Evolutionary conservation across 2,113 vertebrate genomes (phyloP).

Genomic region (Caranx ignobilis): DNA sequence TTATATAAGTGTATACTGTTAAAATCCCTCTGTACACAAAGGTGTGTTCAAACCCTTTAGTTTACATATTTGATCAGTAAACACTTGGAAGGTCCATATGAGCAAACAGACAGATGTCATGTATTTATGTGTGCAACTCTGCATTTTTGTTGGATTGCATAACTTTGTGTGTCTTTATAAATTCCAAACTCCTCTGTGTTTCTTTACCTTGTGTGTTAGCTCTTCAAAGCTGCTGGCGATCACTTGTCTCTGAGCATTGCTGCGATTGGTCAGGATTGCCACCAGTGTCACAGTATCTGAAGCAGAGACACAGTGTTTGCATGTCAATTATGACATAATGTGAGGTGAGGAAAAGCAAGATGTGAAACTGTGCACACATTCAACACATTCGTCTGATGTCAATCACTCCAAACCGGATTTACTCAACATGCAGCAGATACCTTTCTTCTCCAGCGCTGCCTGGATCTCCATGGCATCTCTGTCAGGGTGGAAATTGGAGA

Average conservation of each 20-base stretch:
- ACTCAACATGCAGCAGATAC: slow-evolving; percentile 30
- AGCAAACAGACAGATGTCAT: slow-evolving; percentile 35
- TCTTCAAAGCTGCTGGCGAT: slow-evolving; percentile 87
- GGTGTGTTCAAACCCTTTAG: slow-evolving; percentile 52
- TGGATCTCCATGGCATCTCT: slow-evolving; percentile 65
- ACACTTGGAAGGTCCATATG: slow-evolving; percentile 27
- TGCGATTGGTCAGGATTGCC: slow-evolving; percentile 89
- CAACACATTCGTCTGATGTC: background rate
- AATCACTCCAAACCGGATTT: background rate
- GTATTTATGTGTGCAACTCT: background rate
- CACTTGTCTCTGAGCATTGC: slow-evolving; percentile 89
- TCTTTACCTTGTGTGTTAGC: slow-evolving; percentile 85
- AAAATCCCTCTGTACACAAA: slow-evolving; percentile 55
- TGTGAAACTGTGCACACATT: no score
- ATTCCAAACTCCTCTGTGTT: background rate
- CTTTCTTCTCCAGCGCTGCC: slow-evolving; percentile 77
- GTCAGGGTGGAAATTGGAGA: slow-evolving; percentile 74
- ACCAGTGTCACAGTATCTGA: slow-evolving; percentile 86
- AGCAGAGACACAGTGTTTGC: background rate
- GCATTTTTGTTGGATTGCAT: background rate
- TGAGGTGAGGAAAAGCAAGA: background rate
- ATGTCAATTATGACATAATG: no score
- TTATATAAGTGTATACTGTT: background rate
- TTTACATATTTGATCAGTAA: slow-evolving; percentile 58
- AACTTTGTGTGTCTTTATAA: background rate